Evolutionary conservation across 1,140 invertebrate species (phyloP).

Genomic region (Aphelinus atriplicis): DNA sequence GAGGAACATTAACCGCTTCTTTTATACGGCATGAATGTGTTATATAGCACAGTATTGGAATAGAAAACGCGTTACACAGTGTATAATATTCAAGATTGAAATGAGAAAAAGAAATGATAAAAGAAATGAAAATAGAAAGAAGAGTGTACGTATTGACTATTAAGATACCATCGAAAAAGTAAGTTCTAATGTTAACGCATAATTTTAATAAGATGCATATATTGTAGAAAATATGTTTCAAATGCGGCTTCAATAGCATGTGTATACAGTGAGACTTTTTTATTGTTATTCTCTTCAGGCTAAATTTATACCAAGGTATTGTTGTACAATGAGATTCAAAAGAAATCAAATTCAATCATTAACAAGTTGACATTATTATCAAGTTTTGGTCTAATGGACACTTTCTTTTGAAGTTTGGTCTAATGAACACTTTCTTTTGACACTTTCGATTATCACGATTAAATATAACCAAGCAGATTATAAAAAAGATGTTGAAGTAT

Average conservation of each 20-base stretch:
- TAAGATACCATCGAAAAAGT: constrained; percentile 8
- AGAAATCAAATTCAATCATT: background rate
- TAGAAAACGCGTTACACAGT: constrained; percentile 6
- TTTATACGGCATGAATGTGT: constrained; percentile 25
- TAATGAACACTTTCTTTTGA: no score
- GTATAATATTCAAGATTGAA: constrained; percentile 1
- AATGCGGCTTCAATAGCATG: background rate
- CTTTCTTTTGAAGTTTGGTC: no score
- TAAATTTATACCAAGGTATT: constrained; percentile 31
- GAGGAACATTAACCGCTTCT: constrained; percentile 7
- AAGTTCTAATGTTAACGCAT: background rate
- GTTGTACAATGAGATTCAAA: constrained; percentile 20
- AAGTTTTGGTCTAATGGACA: no score
- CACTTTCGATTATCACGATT: no score
- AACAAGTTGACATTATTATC: no score
- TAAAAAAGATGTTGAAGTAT: no score
- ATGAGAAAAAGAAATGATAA: background rate
- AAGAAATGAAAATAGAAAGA: constrained; percentile 11
- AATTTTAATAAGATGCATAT: background rate
- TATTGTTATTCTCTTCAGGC: constrained; percentile 17
- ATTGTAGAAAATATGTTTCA: constrained; percentile 6
- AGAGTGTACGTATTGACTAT: constrained; percentile 10
- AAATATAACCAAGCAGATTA: no score
- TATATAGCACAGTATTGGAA: constrained; percentile 26
- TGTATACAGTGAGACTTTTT: constrained; percentile 8